These are phyloP conservation scores for Trachops cirrhosus DNA, from an alignment of 2,797 vertebrate species.

Conservation along the genomic window DNA sequence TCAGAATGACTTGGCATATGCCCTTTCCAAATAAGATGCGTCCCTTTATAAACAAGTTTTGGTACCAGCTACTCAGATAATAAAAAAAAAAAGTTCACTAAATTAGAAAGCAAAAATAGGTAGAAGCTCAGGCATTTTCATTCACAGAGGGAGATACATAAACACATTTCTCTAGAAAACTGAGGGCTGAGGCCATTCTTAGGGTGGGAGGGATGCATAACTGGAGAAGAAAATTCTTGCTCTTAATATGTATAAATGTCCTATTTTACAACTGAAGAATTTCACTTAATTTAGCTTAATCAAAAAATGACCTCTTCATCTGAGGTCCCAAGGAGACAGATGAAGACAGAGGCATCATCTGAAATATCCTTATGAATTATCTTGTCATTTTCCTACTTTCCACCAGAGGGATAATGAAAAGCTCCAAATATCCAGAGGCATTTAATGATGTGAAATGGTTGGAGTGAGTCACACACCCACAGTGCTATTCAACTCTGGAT, in stretches of 20 bases:
- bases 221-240: not conserved
- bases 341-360: not conserved
- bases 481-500: not conserved
- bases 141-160: not conserved
- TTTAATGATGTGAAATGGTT: not conserved
- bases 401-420: not conserved
- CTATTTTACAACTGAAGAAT: not conserved
- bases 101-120: not conserved
- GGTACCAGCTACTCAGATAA: not conserved
- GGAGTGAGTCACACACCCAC: not conserved
- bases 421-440: not conserved
- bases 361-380: not conserved
- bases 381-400: not conserved
- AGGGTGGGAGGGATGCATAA: not conserved
- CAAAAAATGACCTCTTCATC: not conserved
- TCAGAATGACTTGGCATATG: not conserved
- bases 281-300: not conserved
- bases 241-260: not conserved
- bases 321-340: not conserved
- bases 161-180: not conserved
- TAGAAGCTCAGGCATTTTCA: not conserved
- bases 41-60: not conserved
- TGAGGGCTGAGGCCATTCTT: not conserved
- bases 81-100: not conserved
- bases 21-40: not conserved